Percentiles rank a stretch among this genome's conserved stretches.
phyloP scores from a whole-genome alignment of 2,888 invertebrate species.

The Trisateles emortualis region DNA sequence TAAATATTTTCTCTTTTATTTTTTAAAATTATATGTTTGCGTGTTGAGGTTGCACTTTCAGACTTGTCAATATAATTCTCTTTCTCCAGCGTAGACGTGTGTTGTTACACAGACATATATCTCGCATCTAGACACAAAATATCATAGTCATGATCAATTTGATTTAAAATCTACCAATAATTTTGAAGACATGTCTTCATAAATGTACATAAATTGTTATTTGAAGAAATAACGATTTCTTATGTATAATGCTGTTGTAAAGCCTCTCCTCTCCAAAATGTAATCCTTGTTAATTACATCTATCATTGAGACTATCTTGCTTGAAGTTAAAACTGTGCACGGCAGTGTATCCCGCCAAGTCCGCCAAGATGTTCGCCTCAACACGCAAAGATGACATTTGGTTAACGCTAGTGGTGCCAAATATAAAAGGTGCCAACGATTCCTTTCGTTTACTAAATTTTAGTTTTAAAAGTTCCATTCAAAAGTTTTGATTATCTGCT shows the following conservation, averaged over 20 bases:
- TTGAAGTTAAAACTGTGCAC: slow-evolving; percentile 2
- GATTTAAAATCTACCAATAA: too few relatives aligned
- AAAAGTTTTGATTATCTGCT: slow-evolving; percentile 27
- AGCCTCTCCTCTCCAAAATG: slow-evolving; percentile 6
- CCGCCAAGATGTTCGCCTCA: slow-evolving; percentile 14
- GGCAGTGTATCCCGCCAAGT: slow-evolving; percentile 14
- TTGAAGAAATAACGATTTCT: slow-evolving; percentile 13
- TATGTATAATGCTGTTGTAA: neutral
- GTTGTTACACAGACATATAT: neutral
- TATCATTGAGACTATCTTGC: slow-evolving; percentile 7
- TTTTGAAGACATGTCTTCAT: too few relatives aligned
- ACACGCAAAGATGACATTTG: slow-evolving; percentile 41
- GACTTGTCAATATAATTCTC: too few relatives aligned
- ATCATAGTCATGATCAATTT: too few relatives aligned
- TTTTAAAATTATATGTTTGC: slow-evolving; percentile 37
- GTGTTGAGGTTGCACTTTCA: slow-evolving; percentile 29
- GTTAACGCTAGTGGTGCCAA: slow-evolving; percentile 79
- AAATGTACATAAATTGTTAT: slow-evolving; percentile 19
- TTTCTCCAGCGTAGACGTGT: too few relatives aligned
- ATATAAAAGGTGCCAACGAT: slow-evolving; percentile 77
- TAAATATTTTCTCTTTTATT: slow-evolving; percentile 43
- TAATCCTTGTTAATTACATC: slow-evolving; percentile 14
- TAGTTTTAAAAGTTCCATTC: slow-evolving; percentile 25
- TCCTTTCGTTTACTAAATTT: slow-evolving; percentile 28
- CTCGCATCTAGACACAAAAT: too few relatives aligned